Evolutionary conservation across 2,888 invertebrate species (phyloP), one percentile per base, ranked within the genome.

Genomic region (Nemurella pictetii): DNA sequence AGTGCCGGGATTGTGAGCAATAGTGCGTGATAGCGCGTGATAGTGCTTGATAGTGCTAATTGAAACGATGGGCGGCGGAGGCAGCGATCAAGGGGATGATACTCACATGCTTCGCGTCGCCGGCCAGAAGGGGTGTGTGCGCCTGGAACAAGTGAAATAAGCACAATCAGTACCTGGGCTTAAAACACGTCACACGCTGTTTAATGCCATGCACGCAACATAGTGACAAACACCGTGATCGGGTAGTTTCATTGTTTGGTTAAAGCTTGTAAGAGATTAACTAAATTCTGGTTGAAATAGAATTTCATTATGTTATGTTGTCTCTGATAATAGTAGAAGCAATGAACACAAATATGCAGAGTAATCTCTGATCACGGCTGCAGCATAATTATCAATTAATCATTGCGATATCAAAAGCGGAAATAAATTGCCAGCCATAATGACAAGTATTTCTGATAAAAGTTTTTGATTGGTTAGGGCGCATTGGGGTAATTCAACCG

Each of bases 91-190:
- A n/a, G n/a, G n/a, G n/a, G n/a, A n/a, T n/a, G n/a, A n/a, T 89
- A 92, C 93, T 92, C 90, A 93, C 93, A 88, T 92, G 92, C 91
- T 92, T 92, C 88, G 91, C 90, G 88, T 93, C 92, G 87, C 92
- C 92, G 87, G 93, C 93, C 88, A 93, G 92, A 86, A 95, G 92
- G 85, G 94, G 94, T 85, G 94, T 93, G 90, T 95, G 94, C 87
- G 94, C 94, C 92, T 95, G 94, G 87, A 93, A 93, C 91, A 92
- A 89, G 88, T 89, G 89, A 89, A 88, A 87, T 89, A n/a, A n/a
- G n/a, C n/a, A n/a, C n/a, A n/a, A n/a, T n/a, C n/a, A n/a, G 82
- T 72, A 36, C 15, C 30, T 29, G 32, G 30, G 25, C 29, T 27
- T 75, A n/a, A n/a, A n/a, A n/a, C n/a, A n/a, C n/a, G n/a, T n/a